Percentiles rank a stretch among this genome's conserved stretches.
Evolutionary conservation across 1,140 invertebrate genomes (phyloP).

Genomic region (Cydia fagiglandana): DNA sequence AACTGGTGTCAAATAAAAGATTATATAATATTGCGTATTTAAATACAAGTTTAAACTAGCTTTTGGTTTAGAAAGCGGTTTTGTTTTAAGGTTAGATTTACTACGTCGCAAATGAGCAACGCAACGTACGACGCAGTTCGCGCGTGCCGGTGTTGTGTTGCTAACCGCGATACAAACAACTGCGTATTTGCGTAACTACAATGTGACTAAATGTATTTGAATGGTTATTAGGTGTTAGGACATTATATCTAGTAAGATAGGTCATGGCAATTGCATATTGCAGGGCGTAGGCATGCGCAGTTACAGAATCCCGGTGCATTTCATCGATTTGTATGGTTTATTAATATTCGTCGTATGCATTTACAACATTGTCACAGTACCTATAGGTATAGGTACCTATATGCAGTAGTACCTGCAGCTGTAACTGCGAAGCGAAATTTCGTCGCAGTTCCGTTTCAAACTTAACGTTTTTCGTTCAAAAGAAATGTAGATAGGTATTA

Average conservation of each 20-base stretch:
- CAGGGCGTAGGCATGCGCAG: slow-evolving; percentile 15
- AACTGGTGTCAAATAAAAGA: slow-evolving; percentile 37
- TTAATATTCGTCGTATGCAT: slow-evolving; percentile 6
- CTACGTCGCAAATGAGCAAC: slow-evolving; percentile 64
- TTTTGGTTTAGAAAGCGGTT: slow-evolving; percentile 32
- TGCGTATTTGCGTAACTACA: slow-evolving; percentile 54
- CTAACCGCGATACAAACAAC: slow-evolving; percentile 61
- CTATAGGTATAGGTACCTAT: background rate
- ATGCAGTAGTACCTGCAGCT: background rate
- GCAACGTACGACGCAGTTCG: slow-evolving; percentile 66
- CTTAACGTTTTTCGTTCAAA: background rate
- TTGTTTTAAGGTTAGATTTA: slow-evolving; percentile 67
- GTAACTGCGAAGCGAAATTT: background rate
- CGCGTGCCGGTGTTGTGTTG: slow-evolving; percentile 66
- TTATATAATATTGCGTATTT: slow-evolving; percentile 36
- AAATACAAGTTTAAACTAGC: slow-evolving; percentile 37
- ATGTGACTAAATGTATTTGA: slow-evolving; percentile 36
- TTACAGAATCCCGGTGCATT: background rate
- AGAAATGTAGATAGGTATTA: background rate
- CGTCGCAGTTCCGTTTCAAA: background rate
- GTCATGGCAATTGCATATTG: slow-evolving; percentile 4
- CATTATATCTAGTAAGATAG: slow-evolving; percentile 9
- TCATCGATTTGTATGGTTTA: slow-evolving; percentile 16
- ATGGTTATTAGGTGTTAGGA: slow-evolving; percentile 36
- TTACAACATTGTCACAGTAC: background rate